phyloP scores from a whole-genome alignment of 2,888 invertebrate species.

The Netelia fuscicornis region DNA sequence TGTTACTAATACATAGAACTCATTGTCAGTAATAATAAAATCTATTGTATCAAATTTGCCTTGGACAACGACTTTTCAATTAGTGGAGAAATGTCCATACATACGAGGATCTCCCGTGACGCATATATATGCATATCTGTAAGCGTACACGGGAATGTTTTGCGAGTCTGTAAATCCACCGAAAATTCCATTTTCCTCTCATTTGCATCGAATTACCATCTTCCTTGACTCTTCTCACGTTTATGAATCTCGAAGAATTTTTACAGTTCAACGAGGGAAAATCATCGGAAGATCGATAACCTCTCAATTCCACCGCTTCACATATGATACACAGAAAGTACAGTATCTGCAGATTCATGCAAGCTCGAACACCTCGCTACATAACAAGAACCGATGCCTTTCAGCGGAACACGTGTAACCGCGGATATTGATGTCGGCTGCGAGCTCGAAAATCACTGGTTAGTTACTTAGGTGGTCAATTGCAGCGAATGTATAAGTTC shows the following conservation, averaged over 20 bases:
- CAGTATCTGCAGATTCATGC: background rate
- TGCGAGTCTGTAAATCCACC: background rate
- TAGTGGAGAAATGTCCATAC: too few relatives aligned
- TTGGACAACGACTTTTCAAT: too few relatives aligned
- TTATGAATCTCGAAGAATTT: background rate
- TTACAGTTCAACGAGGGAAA: background rate
- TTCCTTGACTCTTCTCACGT: background rate
- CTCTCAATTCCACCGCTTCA: background rate
- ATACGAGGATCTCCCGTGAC: too few relatives aligned
- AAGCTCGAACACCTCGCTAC: background rate
- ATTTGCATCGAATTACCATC: background rate
- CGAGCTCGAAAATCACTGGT: constrained; percentile 37
- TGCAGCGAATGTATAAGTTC: constrained; percentile 43
- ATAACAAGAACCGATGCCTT: background rate
- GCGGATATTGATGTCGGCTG: background rate
- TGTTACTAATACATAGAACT: too few relatives aligned
- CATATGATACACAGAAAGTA: background rate
- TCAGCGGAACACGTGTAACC: constrained; percentile 14
- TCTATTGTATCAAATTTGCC: too few relatives aligned
- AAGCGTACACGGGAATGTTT: background rate
- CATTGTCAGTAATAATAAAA: too few relatives aligned
- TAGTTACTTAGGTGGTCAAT: constrained; percentile 52
- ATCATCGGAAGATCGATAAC: background rate
- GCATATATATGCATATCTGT: background rate
- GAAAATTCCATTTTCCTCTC: constrained; percentile 8